These are phyloP conservation scores for Proctacanthus coquilletti DNA, from an alignment of 1,140 invertebrate species.

Conservation along the genomic window DNA sequence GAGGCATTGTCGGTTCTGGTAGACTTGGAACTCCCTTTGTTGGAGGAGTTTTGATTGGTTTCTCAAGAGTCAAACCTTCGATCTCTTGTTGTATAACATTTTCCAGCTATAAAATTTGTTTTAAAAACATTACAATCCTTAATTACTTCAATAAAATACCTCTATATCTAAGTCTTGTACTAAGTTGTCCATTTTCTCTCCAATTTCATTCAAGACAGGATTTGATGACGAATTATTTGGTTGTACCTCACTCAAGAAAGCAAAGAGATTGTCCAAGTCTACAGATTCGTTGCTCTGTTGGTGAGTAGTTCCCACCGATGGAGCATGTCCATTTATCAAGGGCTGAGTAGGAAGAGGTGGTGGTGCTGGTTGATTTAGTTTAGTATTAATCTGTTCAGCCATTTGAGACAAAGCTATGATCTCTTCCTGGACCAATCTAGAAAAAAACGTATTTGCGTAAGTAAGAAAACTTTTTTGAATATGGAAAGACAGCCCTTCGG, in stretches of 20 bases:
- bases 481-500: no score
- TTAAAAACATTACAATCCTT: no score
- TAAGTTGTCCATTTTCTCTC: slow-evolving; percentile 65
- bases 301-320: slow-evolving; percentile 5
- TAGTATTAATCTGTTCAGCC: slow-evolving; percentile 57
- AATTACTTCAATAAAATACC: slow-evolving; percentile 29
- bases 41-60: slow-evolving; percentile 14
- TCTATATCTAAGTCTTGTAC: slow-evolving; percentile 64
- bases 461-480: no score
- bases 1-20: slow-evolving; percentile 57
- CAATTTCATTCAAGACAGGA: slow-evolving; percentile 66
- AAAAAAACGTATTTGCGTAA: no score
- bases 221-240: slow-evolving; percentile 29
- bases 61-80: slow-evolving; percentile 27
- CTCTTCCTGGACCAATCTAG: slow-evolving; percentile 57
- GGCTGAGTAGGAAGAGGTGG: slow-evolving; percentile 5
- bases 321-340: slow-evolving; percentile 1
- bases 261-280: slow-evolving; percentile 85
- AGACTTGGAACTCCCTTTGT: slow-evolving; percentile 40
- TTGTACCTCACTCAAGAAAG: slow-evolving; percentile 75
- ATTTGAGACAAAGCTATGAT: slow-evolving; percentile 57
- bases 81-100: slow-evolving; percentile 33
- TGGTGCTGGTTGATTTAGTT: slow-evolving; percentile 35
- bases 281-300: slow-evolving; percentile 49
- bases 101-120: slow-evolving; percentile 31